These are phyloP conservation scores for Falco novaeseelandiae DNA, from an alignment of 2,797 vertebrate genomes.

Conservation along the genomic window DNA sequence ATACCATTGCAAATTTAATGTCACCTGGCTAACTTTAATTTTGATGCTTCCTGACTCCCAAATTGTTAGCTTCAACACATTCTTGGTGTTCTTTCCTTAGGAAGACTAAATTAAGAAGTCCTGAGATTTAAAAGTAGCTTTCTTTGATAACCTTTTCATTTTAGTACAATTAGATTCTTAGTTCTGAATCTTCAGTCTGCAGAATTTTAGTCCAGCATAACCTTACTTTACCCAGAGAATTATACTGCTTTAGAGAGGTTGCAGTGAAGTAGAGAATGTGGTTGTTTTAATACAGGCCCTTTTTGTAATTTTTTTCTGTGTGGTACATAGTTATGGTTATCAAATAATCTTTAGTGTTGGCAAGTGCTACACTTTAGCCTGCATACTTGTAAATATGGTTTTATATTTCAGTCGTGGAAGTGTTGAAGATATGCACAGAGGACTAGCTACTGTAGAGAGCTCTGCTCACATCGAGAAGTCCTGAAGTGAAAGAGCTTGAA, in stretches of 20 bases:
- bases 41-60: neutral
- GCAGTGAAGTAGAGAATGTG: neutral
- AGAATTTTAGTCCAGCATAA: neutral
- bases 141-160: neutral
- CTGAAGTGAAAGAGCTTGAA: neutral
- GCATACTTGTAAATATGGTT: neutral
- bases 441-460: neutral
- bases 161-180: neutral
- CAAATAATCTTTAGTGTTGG: neutral
- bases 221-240: neutral
- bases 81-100: neutral
- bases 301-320: neutral
- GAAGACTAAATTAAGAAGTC: neutral
- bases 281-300: neutral
- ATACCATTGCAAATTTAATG: neutral
- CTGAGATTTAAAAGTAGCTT: neutral
- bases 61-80: neutral
- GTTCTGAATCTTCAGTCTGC: neutral
- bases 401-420: neutral
- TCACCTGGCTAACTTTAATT: neutral
- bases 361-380: neutral
- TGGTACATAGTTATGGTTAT: neutral
- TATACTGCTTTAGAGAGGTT: neutral
- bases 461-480: neutral
- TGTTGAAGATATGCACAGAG: neutral